Evolutionary conservation across 2,888 invertebrate species (phyloP).

Genomic region (Sesia bembeciformis): DNA sequence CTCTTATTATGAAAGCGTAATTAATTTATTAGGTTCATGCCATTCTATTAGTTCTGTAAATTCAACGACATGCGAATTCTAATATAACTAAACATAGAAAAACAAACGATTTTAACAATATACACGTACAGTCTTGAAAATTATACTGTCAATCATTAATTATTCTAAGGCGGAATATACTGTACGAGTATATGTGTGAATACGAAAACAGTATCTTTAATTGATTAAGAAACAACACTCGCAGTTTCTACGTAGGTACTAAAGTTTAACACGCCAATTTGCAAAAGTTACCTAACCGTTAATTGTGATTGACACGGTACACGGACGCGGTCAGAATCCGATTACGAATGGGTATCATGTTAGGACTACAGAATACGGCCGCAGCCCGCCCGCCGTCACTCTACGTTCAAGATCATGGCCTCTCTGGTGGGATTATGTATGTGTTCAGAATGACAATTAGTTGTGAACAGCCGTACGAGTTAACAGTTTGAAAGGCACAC

Average conservation of each 20-base stretch:
- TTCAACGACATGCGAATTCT: no score
- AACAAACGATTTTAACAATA: no score
- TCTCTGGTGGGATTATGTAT: slow-evolving; percentile 50
- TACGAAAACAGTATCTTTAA: not conserved
- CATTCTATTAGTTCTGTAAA: no score
- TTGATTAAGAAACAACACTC: not conserved
- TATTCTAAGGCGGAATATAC: no score
- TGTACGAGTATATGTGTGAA: not conserved
- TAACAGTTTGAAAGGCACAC: not conserved
- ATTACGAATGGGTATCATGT: slow-evolving; percentile 28
- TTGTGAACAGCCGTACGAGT: slow-evolving; percentile 1
- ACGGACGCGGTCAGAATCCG: slow-evolving; percentile 14
- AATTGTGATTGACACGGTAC: slow-evolving; percentile 20
- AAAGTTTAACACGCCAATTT: slow-evolving; percentile 9
- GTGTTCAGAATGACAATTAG: slow-evolving; percentile 57
- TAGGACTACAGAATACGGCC: slow-evolving; percentile 34
- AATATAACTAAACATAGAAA: no score
- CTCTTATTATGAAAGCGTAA: no score
- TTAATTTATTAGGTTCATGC: no score
- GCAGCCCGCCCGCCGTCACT: slow-evolving; percentile 31
- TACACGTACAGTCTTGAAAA: no score
- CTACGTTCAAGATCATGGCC: slow-evolving; percentile 56
- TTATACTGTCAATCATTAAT: no score
- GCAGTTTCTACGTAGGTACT: not conserved
- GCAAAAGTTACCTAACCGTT: slow-evolving; percentile 13